These are phyloP conservation scores for Calonectris borealis DNA, from an alignment of 2,113 vertebrate genomes.

Conservation along the genomic window DNA sequence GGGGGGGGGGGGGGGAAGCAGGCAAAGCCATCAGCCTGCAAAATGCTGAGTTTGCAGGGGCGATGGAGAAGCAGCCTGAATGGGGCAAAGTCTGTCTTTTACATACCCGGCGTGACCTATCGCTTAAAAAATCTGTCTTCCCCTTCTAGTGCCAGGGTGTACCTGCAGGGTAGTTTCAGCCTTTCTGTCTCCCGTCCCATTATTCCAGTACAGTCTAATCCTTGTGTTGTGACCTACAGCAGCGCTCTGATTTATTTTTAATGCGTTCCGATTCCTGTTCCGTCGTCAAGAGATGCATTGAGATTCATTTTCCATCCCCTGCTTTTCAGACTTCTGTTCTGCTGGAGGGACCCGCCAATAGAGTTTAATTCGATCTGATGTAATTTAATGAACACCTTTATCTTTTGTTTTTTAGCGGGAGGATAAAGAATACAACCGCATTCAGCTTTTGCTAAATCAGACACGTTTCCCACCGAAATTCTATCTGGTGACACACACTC, in stretches of 20 bases:
- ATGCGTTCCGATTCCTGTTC: constrained; percentile 47
- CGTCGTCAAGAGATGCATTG: constrained; percentile 53
- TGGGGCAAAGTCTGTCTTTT: not conserved
- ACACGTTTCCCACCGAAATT: constrained; percentile 61
- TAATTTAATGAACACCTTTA: constrained; percentile 69
- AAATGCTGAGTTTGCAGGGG: not conserved
- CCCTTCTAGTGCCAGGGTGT: not conserved
- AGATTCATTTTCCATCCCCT: constrained; percentile 51
- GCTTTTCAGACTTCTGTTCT: constrained; percentile 58
- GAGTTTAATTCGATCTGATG: constrained; percentile 54
- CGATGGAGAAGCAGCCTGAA: not conserved
- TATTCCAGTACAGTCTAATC: constrained; percentile 47
- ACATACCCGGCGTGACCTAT: not conserved
- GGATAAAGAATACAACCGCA: constrained; percentile 26
- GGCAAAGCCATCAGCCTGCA: not conserved
- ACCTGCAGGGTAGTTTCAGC: constrained; percentile 14
- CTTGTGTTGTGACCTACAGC: constrained; percentile 57
- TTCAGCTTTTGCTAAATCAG: constrained; percentile 67
- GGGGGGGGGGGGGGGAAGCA: accelerated
- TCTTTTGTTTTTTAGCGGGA: constrained; percentile 45
- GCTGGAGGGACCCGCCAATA: constrained; percentile 57
- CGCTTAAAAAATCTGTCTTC: not conserved
- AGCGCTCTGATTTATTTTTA: constrained; percentile 58
- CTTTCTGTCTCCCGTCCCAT: constrained; percentile 14
- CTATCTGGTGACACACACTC: constrained; percentile 58